These are phyloP conservation scores for Desmodus rotundus DNA, from an alignment of 2,113 vertebrate genomes.

Conservation along the genomic window DNA sequence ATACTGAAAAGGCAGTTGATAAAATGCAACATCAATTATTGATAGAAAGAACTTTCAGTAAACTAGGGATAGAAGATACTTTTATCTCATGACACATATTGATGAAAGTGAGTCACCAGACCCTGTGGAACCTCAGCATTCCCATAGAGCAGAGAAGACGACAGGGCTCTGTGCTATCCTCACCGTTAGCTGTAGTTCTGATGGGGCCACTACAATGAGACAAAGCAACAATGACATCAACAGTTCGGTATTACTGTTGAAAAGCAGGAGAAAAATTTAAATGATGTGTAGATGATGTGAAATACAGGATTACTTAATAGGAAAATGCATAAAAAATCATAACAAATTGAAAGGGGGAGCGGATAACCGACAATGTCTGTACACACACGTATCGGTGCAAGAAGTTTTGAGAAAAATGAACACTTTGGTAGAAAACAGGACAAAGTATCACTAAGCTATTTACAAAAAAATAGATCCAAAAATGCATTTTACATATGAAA, in stretches of 20 bases:
- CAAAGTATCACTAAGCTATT: background rate
- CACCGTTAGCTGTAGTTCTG: background rate
- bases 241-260: background rate
- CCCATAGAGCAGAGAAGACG: background rate
- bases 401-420: background rate
- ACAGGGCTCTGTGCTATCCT: background rate
- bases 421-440: background rate
- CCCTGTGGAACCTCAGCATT: background rate
- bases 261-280: background rate
- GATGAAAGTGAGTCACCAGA: background rate
- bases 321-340: constrained; percentile 19
- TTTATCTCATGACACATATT: background rate
- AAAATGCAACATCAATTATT: background rate
- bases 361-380: background rate
- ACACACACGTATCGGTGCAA: background rate
- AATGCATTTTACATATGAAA: background rate
- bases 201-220: background rate
- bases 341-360: background rate
- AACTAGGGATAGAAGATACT: background rate
- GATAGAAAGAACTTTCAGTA: background rate
- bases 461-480: background rate
- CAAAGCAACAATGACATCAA: background rate
- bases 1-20: background rate
- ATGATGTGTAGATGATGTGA: background rate
- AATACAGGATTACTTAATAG: background rate